Evolutionary conservation across 2,113 vertebrate genomes (phyloP), one percentile per base, ranked within the genome.

Genomic region (Chiloscyllium plagiosum): DNA sequence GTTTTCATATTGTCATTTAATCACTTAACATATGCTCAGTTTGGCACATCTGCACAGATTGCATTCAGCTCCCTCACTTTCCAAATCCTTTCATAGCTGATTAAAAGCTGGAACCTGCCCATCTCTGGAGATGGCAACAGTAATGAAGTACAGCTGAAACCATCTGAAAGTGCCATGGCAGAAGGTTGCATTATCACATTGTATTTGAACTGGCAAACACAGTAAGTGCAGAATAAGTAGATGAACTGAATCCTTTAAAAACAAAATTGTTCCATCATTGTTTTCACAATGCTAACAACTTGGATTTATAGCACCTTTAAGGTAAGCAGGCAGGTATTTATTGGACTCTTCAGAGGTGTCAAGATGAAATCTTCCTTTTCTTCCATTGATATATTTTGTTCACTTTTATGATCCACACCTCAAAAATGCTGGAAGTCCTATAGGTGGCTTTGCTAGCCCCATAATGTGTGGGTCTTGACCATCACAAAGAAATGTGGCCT

Each of bases 61-160:
- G 68, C 29, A 66, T 94, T 70, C 68, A 70, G 22, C 22, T 95
- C 26, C 68, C 22, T 72, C 19, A 50, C 26, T 95, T 50, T 33
- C 94, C 94, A 72, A 52, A 76, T 95, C 72, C 22, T 95, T 72
- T 95, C 68, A 52, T 76, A 72, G 13, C 66, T 33, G 42, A 95
- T 52, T 76, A 95, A 72, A 15, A 95, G 68, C 94, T 72, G 94
- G 24, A 95, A 95, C 8, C 68, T 19, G 69, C 13, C 50, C 29
- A 47, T 47, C 68, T 72, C 42, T 29, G 4, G 94, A 19, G 42
- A 52, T 29, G 94, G 42, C 68, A 95, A 22, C 42, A 95, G 24
- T 52, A 69, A 52, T 72, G 22, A 72, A 52, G 94, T 95, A 37
- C 24, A 95, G 42, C 94, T 52, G 69, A 17, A 72, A 33, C 69